A percentile compares a stretch with the other conserved stretches of the same genome.
Conservation (phyloP, 2,113 vertebrate genomes). For the Gulo gulo region DNA sequence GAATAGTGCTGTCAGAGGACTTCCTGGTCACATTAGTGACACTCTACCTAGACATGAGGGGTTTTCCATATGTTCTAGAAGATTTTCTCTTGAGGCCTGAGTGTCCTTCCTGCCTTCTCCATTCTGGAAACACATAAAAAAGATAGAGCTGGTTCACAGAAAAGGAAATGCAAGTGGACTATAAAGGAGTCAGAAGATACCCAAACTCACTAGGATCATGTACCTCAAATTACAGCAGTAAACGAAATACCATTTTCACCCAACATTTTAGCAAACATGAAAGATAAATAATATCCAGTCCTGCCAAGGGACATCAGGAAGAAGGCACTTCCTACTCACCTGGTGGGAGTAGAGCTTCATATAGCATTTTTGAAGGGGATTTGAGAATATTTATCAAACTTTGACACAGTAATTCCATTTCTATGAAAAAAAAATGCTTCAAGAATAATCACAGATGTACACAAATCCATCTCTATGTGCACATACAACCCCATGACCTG, state of each 20-base stretch:
- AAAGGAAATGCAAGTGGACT: slow-evolving; percentile 5
- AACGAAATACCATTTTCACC: background rate
- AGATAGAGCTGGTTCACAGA: slow-evolving; percentile 17
- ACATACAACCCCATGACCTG: background rate
- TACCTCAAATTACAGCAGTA: slow-evolving; percentile 21
- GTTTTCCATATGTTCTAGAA: background rate
- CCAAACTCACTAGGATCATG: background rate
- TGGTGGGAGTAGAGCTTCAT: background rate
- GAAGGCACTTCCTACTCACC: background rate
- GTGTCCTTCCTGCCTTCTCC: slow-evolving; percentile 11
- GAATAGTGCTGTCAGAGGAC: background rate
- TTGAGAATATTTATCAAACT: slow-evolving; percentile 45
- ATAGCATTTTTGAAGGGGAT: slow-evolving; percentile 14
- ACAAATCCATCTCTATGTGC: background rate
- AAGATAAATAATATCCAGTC: slow-evolving; percentile 1
- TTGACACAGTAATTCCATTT: slow-evolving; percentile 42
- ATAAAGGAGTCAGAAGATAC: background rate
- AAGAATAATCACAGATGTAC: slow-evolving; percentile 43
- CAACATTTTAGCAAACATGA: slow-evolving; percentile 14
- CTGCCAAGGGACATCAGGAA: background rate
- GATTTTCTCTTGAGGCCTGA: slow-evolving; percentile 2
- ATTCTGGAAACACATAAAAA: slow-evolving; percentile 29
- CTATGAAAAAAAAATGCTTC: slow-evolving; percentile 7
- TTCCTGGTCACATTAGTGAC: slow-evolving; percentile 18
- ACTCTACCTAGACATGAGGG: background rate